phyloP scores from a whole-genome alignment of 2,888 invertebrate genomes.

The Noctua fimbriata region DNA sequence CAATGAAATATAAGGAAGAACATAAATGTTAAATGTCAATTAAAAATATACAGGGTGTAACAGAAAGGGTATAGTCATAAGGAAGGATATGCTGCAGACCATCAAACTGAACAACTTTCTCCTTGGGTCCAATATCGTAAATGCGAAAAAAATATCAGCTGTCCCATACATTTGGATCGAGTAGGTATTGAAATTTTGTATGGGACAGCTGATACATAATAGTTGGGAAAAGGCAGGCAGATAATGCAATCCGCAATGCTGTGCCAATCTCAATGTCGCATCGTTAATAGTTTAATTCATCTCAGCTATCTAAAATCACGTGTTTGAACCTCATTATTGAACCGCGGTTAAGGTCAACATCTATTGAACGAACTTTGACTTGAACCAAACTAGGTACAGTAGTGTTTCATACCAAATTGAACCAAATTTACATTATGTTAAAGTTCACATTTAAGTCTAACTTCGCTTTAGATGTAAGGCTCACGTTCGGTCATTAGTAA shows the following conservation, averaged over 20 bases:
- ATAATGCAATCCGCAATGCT: neutral
- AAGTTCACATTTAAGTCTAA: neutral
- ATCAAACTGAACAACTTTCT: too few relatives aligned
- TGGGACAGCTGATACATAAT: too few relatives aligned
- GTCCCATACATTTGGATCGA: too few relatives aligned
- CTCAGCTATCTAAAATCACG: constrained; percentile 37
- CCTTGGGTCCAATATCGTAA: too few relatives aligned
- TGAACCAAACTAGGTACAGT: neutral
- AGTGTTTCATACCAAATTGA: neutral
- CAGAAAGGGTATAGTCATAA: too few relatives aligned
- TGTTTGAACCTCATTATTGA: constrained; percentile 17
- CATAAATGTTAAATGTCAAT: too few relatives aligned
- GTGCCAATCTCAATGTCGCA: constrained; percentile 12
- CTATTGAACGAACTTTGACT: neutral
- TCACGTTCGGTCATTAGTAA: neutral
- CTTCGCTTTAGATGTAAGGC: neutral
- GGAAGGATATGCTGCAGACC: too few relatives aligned
- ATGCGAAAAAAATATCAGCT: too few relatives aligned
- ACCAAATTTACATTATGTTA: neutral
- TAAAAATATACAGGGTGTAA: too few relatives aligned
- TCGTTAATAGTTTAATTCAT: neutral
- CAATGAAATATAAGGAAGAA: too few relatives aligned
- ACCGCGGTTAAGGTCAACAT: neutral
- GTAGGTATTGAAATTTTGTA: too few relatives aligned
- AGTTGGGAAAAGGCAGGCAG: too few relatives aligned